Conservation (phyloP, 2,113 vertebrate genomes). For the Hydrochoerus hydrochaeris region DNA sequence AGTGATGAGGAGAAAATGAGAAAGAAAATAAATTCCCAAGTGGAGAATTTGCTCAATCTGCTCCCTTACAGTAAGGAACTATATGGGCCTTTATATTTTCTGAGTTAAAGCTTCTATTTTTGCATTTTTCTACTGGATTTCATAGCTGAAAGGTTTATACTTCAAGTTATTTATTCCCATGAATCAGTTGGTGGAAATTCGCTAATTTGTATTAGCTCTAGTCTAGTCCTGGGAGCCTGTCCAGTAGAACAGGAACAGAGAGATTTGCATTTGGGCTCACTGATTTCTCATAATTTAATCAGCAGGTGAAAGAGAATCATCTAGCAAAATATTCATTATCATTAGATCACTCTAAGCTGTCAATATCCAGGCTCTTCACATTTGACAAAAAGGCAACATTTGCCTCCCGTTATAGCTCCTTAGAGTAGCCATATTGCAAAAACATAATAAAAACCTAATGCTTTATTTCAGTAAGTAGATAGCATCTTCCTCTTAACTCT, state of each 20-base stretch:
- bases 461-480: conserved; percentile 36
- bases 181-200: conserved; percentile 67
- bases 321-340: conserved; percentile 14
- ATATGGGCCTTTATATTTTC: background rate
- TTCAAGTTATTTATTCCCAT: conserved; percentile 70
- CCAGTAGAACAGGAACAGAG: conserved; percentile 23
- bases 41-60: background rate
- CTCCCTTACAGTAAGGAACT: background rate
- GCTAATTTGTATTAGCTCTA: conserved; percentile 63
- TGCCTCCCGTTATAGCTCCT: background rate
- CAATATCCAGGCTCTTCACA: background rate
- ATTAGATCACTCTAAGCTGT: background rate
- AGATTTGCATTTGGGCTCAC: conserved; percentile 43
- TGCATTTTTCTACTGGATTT: conserved; percentile 52
- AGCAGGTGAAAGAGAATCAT: conserved; percentile 57
- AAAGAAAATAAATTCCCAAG: conserved; percentile 3
- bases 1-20: background rate
- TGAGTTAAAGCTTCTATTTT: conserved; percentile 64
- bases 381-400: conserved; percentile 38
- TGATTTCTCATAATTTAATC: conserved; percentile 59
- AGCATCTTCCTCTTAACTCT: background rate
- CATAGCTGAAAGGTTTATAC: conserved; percentile 43
- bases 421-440: background rate
- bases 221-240: conserved; percentile 43
- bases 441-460: conserved; percentile 7